Conservation (phyloP, 2,797 vertebrate species). For the Dallia pectoralis region DNA sequence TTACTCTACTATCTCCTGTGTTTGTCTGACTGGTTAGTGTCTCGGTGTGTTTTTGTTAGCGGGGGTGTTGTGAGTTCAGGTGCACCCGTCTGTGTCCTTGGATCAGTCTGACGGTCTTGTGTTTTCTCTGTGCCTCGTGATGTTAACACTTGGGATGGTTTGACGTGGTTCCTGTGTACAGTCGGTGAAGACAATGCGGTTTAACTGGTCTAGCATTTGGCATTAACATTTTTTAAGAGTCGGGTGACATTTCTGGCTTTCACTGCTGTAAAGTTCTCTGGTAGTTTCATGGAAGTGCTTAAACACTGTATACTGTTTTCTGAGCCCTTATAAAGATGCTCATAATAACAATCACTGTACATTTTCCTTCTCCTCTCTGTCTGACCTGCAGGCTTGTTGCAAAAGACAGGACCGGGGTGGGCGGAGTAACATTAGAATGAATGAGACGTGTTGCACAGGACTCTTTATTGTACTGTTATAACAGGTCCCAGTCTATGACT, state of each 20-base stretch:
- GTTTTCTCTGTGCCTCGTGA: neutral
- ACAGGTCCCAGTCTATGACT: neutral
- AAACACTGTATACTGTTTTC: neutral
- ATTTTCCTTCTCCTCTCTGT: neutral
- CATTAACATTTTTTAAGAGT: neutral
- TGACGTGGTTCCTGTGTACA: neutral
- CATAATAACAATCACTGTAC: neutral
- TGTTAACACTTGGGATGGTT: slow-evolving; percentile 1
- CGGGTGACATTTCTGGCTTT: neutral
- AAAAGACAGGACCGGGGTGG: slow-evolving; percentile 7
- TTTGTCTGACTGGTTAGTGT: neutral
- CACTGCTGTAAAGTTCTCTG: neutral
- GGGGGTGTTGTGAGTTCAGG: slow-evolving; percentile 1
- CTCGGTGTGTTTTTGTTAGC: neutral
- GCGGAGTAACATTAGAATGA: slow-evolving; percentile 11
- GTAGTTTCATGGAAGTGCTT: neutral
- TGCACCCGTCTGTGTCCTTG: slow-evolving; percentile 1
- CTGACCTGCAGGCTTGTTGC: neutral
- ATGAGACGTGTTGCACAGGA: slow-evolving; percentile 19
- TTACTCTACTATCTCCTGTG: neutral
- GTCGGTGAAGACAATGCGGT: neutral
- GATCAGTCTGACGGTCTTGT: neutral
- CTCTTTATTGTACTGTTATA: too few species aligned
- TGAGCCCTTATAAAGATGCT: neutral
- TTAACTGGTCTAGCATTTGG: neutral